Conservation (phyloP, 1,140 invertebrate genomes). For the Tenebrio molitor region DNA sequence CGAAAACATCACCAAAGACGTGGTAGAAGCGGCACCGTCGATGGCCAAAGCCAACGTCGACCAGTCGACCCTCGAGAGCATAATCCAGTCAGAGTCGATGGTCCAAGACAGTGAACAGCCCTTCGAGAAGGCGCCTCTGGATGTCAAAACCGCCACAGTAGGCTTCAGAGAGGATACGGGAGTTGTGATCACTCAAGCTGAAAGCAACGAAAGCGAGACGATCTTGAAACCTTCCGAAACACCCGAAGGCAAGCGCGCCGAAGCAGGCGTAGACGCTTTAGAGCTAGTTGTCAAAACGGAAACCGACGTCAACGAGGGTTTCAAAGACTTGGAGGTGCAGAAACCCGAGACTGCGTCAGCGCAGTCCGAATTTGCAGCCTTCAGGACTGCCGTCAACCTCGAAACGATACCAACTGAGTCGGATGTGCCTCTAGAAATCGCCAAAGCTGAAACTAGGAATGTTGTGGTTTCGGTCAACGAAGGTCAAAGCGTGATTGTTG, state of each 20-base stretch:
- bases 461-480: constrained; percentile 72
- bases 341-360: constrained; percentile 69
- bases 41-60: constrained; percentile 61
- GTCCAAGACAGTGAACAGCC: constrained; percentile 63
- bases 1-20: constrained; percentile 60
- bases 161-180: constrained; percentile 57
- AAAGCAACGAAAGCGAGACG: constrained; percentile 20
- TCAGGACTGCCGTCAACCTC: constrained; percentile 67
- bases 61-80: constrained; percentile 61
- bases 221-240: constrained; percentile 29
- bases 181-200: constrained; percentile 53
- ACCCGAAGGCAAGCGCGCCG: constrained; percentile 61
- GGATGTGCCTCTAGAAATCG: constrained; percentile 61
- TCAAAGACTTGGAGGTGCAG: constrained; percentile 70
- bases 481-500: constrained; percentile 70
- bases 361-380: constrained; percentile 65
- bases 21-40: constrained; percentile 53
- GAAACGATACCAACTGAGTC: constrained; percentile 64
- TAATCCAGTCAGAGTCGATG: constrained; percentile 61
- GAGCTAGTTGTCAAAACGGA: constrained; percentile 66
- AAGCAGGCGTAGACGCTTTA: constrained; percentile 63
- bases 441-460: constrained; percentile 66
- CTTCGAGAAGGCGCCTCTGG: constrained; percentile 56
- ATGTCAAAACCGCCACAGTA: constrained; percentile 59
- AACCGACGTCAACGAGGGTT: constrained; percentile 67